phyloP scores from a whole-genome alignment of 2,113 vertebrate genomes.

The Laticauda laticaudata region DNA sequence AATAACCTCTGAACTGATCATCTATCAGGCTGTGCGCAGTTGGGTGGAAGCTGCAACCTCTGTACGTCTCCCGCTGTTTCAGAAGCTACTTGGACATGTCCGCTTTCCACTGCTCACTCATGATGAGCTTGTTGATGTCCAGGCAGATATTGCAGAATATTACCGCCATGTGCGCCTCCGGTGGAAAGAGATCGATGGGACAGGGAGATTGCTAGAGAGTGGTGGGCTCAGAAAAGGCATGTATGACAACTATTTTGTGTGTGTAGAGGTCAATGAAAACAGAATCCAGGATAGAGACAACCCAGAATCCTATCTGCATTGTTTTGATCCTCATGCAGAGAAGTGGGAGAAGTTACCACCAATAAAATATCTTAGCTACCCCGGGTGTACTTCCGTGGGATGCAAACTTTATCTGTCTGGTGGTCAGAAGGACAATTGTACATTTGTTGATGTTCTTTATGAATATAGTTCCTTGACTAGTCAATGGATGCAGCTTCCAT shows the following conservation, averaged over 20 bases:
- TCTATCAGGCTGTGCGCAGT: slow-evolving; percentile 76
- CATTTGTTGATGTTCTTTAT: slow-evolving; percentile 73
- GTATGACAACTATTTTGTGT: slow-evolving; percentile 81
- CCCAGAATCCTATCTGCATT: slow-evolving; percentile 72
- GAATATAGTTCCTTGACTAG: slow-evolving; percentile 75
- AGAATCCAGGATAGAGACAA: slow-evolving; percentile 65
- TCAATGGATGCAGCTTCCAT: slow-evolving; percentile 71
- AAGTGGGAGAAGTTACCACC: slow-evolving; percentile 79
- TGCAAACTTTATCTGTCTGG: slow-evolving; percentile 77
- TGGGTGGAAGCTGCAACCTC: slow-evolving; percentile 76
- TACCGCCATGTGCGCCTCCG: slow-evolving; percentile 56
- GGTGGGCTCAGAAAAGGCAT: slow-evolving; percentile 76
- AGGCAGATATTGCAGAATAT: slow-evolving; percentile 24
- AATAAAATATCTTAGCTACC: slow-evolving; percentile 72
- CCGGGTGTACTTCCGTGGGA: slow-evolving; percentile 73
- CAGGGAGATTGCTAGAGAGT: slow-evolving; percentile 67
- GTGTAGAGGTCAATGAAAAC: slow-evolving; percentile 74
- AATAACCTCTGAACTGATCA: slow-evolving; percentile 75
- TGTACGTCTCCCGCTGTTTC: slow-evolving; percentile 74
- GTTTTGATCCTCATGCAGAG: slow-evolving; percentile 78
- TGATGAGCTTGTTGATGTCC: slow-evolving; percentile 61
- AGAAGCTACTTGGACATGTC: slow-evolving; percentile 72
- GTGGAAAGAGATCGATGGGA: slow-evolving; percentile 71
- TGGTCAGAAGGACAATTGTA: slow-evolving; percentile 72
- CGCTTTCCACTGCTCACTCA: slow-evolving; percentile 74